Evolutionary conservation across 2,797 vertebrate species (phyloP).

Genomic region (Poecile montanus): DNA sequence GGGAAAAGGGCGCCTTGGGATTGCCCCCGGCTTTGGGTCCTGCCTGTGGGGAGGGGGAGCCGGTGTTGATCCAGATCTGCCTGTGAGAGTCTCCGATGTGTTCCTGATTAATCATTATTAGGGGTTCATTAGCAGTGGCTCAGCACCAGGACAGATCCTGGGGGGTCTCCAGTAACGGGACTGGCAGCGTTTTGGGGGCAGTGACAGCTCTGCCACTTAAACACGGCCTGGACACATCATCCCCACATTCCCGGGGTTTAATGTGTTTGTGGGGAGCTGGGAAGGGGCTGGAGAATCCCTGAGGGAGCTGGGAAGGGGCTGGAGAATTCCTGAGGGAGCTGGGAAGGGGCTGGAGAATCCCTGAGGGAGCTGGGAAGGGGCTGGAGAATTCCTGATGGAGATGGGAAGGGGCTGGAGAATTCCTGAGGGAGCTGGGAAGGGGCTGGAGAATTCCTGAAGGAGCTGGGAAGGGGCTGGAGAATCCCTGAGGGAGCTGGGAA

Average conservation of each 20-base stretch:
- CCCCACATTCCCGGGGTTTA: rapidly evolving
- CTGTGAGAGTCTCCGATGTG: background rate
- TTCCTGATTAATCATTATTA: background rate
- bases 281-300: background rate
- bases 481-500: background rate
- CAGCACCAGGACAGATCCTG: background rate
- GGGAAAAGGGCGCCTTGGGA: background rate
- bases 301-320: background rate
- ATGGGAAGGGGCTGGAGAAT: background rate
- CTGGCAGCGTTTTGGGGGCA: background rate
- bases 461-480: background rate
- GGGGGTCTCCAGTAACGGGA: background rate
- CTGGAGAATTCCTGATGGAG: background rate
- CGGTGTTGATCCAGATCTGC: background rate
- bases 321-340: background rate
- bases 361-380: background rate
- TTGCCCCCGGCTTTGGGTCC: background rate
- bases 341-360: background rate
- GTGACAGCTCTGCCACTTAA: background rate
- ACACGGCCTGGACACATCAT: rapidly evolving
- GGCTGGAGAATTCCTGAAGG: background rate
- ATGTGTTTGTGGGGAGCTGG: background rate
- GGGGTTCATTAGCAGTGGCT: background rate
- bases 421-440: background rate
- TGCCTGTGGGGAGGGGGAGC: background rate